Conservation (phyloP, 2,797 vertebrate species). For the Huso huso region DNA sequence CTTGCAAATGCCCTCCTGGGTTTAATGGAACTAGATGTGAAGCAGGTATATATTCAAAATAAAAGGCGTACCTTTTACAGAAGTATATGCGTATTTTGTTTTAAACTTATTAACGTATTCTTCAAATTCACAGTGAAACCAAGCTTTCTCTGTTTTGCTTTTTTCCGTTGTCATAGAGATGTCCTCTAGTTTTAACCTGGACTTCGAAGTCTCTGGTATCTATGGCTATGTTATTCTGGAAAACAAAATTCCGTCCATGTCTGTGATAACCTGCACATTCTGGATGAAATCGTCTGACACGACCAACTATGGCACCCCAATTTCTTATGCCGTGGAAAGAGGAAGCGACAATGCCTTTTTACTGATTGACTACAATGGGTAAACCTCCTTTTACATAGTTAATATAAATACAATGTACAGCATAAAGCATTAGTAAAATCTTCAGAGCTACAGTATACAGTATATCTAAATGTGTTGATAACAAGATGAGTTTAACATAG, state of each 20-base stretch:
- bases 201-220: conserved; percentile 94
- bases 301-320: conserved; percentile 86
- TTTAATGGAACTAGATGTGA: conserved; percentile 98
- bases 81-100: no score
- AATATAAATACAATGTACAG: no score
- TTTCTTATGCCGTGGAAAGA: conserved; percentile 88
- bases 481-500: no score
- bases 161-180: conserved; percentile 66
- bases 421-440: no score
- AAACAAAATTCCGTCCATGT: conserved; percentile 74
- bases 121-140: no score
- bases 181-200: conserved; percentile 89
- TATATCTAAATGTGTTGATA: no score
- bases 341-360: conserved; percentile 92
- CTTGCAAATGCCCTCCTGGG: conserved; percentile 90
- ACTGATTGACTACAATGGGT: conserved; percentile 97
- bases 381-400: conserved; percentile 24
- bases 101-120: no score
- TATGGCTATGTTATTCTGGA: conserved; percentile 90
- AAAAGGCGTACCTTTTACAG: no score
- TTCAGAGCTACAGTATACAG: no score
- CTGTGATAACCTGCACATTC: conserved; percentile 82
- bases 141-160: background rate
- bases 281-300: conserved; percentile 92
- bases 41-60: conserved; percentile 75